Conservation (phyloP, 2,797 vertebrate genomes). For the Lepilemur ruficaudatus region DNA sequence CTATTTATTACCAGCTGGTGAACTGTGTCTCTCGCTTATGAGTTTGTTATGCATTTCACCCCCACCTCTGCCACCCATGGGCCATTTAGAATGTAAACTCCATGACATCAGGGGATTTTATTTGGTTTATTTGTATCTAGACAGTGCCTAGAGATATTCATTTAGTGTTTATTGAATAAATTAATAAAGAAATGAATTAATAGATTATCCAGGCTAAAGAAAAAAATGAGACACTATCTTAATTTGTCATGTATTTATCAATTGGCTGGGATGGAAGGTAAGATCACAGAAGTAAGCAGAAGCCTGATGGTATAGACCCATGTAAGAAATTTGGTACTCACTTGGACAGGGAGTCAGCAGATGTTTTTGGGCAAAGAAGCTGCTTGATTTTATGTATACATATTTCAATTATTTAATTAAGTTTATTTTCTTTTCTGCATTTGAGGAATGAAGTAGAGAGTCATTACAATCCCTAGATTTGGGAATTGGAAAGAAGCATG, state of each 20-base stretch:
- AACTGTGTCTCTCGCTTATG: neutral
- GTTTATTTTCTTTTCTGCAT: neutral
- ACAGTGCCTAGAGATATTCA: neutral
- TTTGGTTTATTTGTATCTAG: neutral
- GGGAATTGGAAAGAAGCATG: neutral
- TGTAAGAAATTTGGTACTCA: neutral
- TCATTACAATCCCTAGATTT: neutral
- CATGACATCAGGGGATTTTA: neutral
- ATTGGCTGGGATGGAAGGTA: neutral
- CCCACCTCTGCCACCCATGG: rapidly evolving
- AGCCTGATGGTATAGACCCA: neutral
- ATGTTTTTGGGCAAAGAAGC: neutral
- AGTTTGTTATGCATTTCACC: neutral
- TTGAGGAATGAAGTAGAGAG: neutral
- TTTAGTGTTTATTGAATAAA: neutral
- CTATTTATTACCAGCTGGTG: neutral
- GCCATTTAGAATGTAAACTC: neutral
- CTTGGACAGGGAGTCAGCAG: neutral
- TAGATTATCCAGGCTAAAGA: neutral
- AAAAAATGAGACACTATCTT: neutral
- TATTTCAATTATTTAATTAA: neutral
- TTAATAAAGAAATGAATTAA: neutral
- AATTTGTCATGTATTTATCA: neutral
- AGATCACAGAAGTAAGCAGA: neutral
- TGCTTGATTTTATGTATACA: neutral